Conservation (phyloP, 2,113 vertebrate genomes). For the Takifugu bimaculatus region DNA sequence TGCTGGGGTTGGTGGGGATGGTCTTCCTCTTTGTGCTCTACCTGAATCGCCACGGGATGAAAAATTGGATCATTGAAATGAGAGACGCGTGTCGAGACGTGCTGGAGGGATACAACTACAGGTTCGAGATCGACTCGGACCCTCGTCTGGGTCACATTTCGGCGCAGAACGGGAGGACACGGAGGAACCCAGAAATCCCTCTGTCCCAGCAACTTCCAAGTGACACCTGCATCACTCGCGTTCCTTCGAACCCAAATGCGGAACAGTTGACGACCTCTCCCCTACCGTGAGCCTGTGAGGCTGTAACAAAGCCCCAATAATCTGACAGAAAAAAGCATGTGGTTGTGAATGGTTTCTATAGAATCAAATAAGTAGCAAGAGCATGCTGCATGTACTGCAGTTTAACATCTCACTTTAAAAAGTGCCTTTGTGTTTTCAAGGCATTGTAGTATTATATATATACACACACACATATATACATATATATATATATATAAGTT, state of each 20-base stretch:
- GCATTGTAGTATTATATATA: constrained; percentile 13
- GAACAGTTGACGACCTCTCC: constrained; percentile 30
- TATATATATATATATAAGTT: no score
- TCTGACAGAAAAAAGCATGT: neutral
- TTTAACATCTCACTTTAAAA: constrained; percentile 7
- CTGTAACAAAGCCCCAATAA: neutral
- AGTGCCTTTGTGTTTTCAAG: constrained; percentile 50
- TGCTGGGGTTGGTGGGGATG: constrained; percentile 77
- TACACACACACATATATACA: neutral
- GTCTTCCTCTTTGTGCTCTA: constrained; percentile 80
- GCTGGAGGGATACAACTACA: constrained; percentile 76
- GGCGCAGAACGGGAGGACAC: constrained; percentile 9
- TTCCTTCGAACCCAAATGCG: constrained; percentile 44
- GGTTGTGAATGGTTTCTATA: neutral
- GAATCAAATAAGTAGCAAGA: neutral
- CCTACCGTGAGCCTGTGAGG: constrained; percentile 22
- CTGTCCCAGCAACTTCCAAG: constrained; percentile 39
- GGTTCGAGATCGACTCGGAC: constrained; percentile 77
- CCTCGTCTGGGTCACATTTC: constrained; percentile 62
- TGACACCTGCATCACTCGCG: constrained; percentile 50
- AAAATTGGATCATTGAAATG: constrained; percentile 71
- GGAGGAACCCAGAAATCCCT: constrained; percentile 17
- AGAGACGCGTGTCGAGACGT: constrained; percentile 73
- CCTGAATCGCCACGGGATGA: constrained; percentile 78
- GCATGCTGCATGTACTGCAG: neutral